A percentile compares a stretch with the other conserved stretches of the same genome.
Evolutionary conservation across 2,888 invertebrate species (phyloP).

Genomic region (Melolontha melolontha): DNA sequence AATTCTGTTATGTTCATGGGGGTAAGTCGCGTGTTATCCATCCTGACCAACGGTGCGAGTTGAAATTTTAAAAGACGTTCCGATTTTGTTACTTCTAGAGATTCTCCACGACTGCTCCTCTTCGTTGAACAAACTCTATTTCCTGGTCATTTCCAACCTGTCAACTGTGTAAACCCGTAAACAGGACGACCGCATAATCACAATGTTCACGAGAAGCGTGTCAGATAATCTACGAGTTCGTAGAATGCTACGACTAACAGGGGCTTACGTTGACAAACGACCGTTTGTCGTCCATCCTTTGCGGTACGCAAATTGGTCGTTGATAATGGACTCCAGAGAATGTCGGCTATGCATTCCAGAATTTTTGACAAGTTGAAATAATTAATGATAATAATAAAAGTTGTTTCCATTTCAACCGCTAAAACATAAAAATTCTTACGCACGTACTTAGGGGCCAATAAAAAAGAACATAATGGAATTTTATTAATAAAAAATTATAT

Average conservation of each 20-base stretch:
- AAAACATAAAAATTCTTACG: no score
- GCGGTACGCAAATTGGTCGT: slow-evolving; percentile 28
- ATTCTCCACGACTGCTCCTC: neutral
- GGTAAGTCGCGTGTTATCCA: no score
- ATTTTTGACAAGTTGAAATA: slow-evolving; percentile 19
- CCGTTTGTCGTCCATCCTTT: neutral
- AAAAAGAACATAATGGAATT: no score
- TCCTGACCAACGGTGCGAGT: no score
- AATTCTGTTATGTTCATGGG: no score
- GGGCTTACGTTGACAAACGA: slow-evolving; percentile 37
- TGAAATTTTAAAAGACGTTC: no score
- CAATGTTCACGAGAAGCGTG: neutral
- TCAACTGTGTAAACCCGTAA: slow-evolving; percentile 41
- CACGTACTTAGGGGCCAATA: no score
- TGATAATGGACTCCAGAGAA: slow-evolving; percentile 28
- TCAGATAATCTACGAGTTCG: neutral
- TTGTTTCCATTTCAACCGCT: neutral
- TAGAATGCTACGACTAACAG: neutral
- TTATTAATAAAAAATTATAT: no score
- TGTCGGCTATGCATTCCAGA: neutral
- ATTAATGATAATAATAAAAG: slow-evolving; percentile 23
- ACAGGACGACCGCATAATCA: slow-evolving; percentile 41
- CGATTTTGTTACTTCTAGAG: no score
- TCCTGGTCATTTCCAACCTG: slow-evolving; percentile 57
- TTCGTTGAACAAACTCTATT: slow-evolving; percentile 54